phyloP scores from a whole-genome alignment of 1,140 invertebrate species.

The Drosophila ohnishii region DNA sequence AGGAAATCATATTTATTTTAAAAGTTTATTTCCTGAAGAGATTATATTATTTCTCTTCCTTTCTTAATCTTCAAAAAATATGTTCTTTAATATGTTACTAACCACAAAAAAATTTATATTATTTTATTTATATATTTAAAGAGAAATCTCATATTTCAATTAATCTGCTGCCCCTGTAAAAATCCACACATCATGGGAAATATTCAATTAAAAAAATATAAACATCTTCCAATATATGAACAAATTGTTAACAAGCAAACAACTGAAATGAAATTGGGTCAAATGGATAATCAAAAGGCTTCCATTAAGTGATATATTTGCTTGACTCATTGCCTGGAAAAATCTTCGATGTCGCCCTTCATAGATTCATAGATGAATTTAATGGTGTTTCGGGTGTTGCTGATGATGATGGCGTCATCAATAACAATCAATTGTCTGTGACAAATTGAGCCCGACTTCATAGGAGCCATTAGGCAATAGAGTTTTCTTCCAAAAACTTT shows the following conservation, averaged over 20 bases:
- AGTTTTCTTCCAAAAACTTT: slow-evolving; percentile 34
- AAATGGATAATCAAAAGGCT: slow-evolving; percentile 52
- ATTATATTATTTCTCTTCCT: neutral
- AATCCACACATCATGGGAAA: neutral
- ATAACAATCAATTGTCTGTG: slow-evolving; percentile 78
- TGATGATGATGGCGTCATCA: slow-evolving; percentile 59
- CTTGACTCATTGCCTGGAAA: slow-evolving; percentile 47
- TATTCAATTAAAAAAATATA: slow-evolving; percentile 4
- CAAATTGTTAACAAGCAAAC: slow-evolving; percentile 53
- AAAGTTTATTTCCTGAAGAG: neutral
- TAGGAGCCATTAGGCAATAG: slow-evolving; percentile 15
- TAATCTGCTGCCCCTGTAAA: neutral
- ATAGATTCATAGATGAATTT: slow-evolving; percentile 10
- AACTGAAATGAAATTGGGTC: slow-evolving; percentile 46
- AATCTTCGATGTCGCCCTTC: slow-evolving; percentile 33
- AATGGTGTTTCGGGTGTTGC: slow-evolving; percentile 19
- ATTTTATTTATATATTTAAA: neutral
- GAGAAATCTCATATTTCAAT: slow-evolving; percentile 7
- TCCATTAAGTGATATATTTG: slow-evolving; percentile 48
- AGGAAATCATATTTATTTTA: neutral
- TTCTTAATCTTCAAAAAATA: neutral
- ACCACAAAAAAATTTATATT: too few relatives aligned
- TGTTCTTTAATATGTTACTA: too few relatives aligned
- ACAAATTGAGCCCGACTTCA: slow-evolving; percentile 60
- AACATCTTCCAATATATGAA: slow-evolving; percentile 8